Percentiles rank a stretch among this genome's conserved stretches.
These are phyloP conservation scores for Agonopterix heracliana DNA, from an alignment of 2,888 invertebrate species.

Conservation along the genomic window DNA sequence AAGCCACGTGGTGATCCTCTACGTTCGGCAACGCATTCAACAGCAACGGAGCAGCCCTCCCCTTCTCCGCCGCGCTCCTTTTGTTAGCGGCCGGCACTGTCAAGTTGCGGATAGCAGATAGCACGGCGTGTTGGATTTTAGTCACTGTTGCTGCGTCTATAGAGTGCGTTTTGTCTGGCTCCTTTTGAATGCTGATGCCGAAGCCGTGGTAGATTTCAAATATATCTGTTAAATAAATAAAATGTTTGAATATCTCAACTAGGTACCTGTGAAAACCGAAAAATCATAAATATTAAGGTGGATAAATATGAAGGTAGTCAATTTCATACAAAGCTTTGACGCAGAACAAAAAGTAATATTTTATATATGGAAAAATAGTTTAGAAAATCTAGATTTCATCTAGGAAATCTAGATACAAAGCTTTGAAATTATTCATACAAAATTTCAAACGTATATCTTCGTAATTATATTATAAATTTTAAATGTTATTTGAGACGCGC, in stretches of 20 bases:
- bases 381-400: too few relatives aligned
- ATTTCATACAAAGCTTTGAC: too few relatives aligned
- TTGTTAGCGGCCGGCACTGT: slow-evolving; percentile 86
- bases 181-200: slow-evolving; percentile 25
- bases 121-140: slow-evolving; percentile 81
- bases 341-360: too few relatives aligned
- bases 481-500: too few relatives aligned
- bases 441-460: too few relatives aligned
- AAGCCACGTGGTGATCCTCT: slow-evolving; percentile 87
- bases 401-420: too few relatives aligned
- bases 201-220: slow-evolving; percentile 49
- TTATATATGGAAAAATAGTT: too few relatives aligned
- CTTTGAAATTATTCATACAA: too few relatives aligned
- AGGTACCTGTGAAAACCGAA: too few relatives aligned
- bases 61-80: slow-evolving; percentile 80
- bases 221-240: slow-evolving; percentile 38
- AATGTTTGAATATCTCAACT: background rate
- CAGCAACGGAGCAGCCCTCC: slow-evolving; percentile 68
- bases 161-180: slow-evolving; percentile 23
- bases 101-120: slow-evolving; percentile 87
- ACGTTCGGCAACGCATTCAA: slow-evolving; percentile 82
- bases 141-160: slow-evolving; percentile 30
- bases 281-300: too few relatives aligned
- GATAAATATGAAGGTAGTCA: too few relatives aligned
- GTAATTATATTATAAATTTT: too few relatives aligned